A percentile compares a stretch with the other conserved stretches of the same genome.
phyloP scores from a whole-genome alignment of 2,888 invertebrate genomes.

The Molanna angustata region DNA sequence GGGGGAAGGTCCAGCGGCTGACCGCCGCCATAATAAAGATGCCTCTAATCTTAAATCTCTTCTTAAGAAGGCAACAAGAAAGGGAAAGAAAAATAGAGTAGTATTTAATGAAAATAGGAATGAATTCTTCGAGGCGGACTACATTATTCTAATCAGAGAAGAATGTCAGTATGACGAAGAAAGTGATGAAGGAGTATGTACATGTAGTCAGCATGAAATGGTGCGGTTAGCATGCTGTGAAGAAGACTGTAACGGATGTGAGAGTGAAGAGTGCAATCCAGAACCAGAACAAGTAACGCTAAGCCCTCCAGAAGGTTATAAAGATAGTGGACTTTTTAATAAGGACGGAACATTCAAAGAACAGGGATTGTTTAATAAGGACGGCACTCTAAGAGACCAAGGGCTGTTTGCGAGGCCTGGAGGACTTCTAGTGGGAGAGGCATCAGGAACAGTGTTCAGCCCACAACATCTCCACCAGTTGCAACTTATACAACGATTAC shows the following conservation, averaged over 20 bases:
- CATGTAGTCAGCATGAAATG: conserved; percentile 68
- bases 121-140: conserved; percentile 90
- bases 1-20: conserved; percentile 49
- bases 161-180: conserved; percentile 84
- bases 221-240: conserved; percentile 62
- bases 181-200: conserved; percentile 66
- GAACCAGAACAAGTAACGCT: conserved; percentile 79
- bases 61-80: conserved; percentile 72
- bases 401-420: conserved; percentile 49
- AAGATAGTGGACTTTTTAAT: conserved; percentile 72
- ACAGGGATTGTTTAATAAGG: conserved; percentile 63
- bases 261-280: conserved; percentile 63
- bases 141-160: conserved; percentile 85
- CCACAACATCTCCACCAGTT: conserved; percentile 62
- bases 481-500: conserved; percentile 61
- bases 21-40: conserved; percentile 60
- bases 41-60: conserved; percentile 67
- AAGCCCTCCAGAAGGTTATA: conserved; percentile 89
- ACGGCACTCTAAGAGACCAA: conserved; percentile 56
- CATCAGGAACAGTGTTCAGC: conserved; percentile 60
- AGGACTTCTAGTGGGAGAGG: conserved; percentile 51
- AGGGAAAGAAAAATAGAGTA: conserved; percentile 73
- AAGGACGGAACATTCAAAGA: conserved; percentile 56
- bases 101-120: conserved; percentile 87
- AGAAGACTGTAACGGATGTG: conserved; percentile 60